Percentiles rank a stretch among this genome's conserved stretches.
Conservation (phyloP, 2,113 vertebrate species). For the Tychaedon coryphoeus region DNA sequence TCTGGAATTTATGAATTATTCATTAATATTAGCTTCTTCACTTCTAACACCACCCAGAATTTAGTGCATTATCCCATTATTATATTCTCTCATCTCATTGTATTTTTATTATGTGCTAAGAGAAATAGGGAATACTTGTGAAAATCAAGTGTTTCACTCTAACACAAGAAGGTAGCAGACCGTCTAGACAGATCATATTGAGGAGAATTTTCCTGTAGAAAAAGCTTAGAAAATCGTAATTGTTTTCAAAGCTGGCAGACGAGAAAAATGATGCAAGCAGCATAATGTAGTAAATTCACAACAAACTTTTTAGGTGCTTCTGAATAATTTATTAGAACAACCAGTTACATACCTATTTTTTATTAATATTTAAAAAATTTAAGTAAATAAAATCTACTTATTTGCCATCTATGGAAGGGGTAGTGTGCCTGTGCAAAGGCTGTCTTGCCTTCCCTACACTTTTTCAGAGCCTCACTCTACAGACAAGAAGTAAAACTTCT, state of each 20-base stretch:
- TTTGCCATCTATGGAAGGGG: background rate
- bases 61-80: background rate
- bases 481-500: background rate
- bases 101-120: rapidly evolving
- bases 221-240: background rate
- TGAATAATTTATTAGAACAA: background rate
- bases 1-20: background rate
- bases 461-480: background rate
- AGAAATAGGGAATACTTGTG: background rate
- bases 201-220: background rate
- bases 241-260: background rate
- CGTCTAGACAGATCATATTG: background rate
- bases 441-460: background rate
- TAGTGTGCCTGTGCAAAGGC: background rate
- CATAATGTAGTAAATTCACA: background rate
- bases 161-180: background rate
- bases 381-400: background rate
- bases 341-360: background rate
- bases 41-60: background rate
- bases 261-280: background rate
- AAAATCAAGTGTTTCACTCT: background rate
- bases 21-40: background rate
- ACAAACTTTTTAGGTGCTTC: background rate
- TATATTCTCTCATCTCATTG: rapidly evolving
- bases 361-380: background rate